phyloP scores from a whole-genome alignment of 2,888 invertebrate genomes.

The Sesamia inferens region DNA sequence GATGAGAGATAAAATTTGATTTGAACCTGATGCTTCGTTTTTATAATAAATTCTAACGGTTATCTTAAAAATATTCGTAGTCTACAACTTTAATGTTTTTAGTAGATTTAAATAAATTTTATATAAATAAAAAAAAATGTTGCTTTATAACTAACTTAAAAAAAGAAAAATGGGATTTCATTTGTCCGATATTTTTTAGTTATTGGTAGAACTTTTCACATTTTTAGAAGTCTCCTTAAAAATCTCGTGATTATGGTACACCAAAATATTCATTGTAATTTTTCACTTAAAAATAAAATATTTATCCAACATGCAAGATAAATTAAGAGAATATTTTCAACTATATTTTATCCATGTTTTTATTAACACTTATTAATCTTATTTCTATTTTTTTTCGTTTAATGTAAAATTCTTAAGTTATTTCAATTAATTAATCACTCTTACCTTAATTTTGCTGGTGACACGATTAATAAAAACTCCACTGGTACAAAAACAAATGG shows the following conservation, averaged over 20 bases:
- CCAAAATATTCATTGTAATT: not conserved
- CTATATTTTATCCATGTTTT: not conserved
- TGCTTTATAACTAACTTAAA: not conserved
- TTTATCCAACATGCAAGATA: no score
- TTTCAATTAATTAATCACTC: not conserved
- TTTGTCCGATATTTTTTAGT: not conserved
- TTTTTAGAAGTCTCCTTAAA: not conserved
- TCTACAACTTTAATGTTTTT: not conserved
- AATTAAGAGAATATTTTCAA: no score
- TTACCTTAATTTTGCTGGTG: not conserved
- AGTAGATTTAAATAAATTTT: no score
- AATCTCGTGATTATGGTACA: not conserved
- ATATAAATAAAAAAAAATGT: not conserved
- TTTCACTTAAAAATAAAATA: not conserved
- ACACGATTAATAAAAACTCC: not conserved
- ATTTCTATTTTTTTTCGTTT: not conserved
- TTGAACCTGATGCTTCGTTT: not conserved
- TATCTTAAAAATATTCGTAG: not conserved
- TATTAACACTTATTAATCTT: not conserved
- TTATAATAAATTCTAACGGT: not conserved
- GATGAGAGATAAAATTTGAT: not conserved
- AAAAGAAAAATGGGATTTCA: not conserved
- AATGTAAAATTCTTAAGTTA: not conserved
- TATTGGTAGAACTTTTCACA: not conserved
- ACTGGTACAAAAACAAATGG: not conserved